A percentile compares a stretch with the other conserved stretches of the same genome.
These are phyloP conservation scores for Formica selysi DNA, from an alignment of 1,140 invertebrate species.

Conservation along the genomic window DNA sequence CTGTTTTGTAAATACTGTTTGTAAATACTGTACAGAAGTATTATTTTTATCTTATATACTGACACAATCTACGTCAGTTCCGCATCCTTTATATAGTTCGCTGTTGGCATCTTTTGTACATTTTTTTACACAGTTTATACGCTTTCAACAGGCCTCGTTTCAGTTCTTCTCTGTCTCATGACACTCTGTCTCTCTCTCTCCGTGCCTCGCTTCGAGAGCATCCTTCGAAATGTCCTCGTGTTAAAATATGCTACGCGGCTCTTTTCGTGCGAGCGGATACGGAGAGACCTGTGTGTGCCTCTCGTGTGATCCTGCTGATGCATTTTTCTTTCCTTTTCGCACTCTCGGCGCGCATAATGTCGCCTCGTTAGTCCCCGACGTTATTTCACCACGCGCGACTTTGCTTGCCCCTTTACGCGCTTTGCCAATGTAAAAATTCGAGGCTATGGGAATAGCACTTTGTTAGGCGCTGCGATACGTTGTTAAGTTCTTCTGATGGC, in stretches of 20 bases:
- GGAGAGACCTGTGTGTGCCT: constrained; percentile 29
- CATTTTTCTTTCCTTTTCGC: constrained; percentile 55
- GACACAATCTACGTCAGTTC: no score
- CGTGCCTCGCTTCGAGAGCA: constrained; percentile 35
- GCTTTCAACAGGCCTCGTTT: constrained; percentile 46
- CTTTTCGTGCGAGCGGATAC: constrained; percentile 27
- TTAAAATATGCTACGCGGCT: constrained; percentile 22
- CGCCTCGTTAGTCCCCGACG: constrained; percentile 62
- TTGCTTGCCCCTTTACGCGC: constrained; percentile 26
- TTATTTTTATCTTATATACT: background rate
- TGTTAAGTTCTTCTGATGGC: constrained; percentile 7
- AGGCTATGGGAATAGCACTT: constrained; percentile 15
- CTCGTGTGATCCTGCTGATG: constrained; percentile 60
- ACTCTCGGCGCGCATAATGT: constrained; percentile 38
- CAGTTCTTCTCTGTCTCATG: background rate
- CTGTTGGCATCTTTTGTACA: background rate
- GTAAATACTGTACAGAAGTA: background rate
- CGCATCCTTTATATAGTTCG: background rate
- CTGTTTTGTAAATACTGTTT: background rate
- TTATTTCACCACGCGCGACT: constrained; percentile 35
- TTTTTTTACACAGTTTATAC: constrained; percentile 37
- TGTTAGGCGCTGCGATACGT: constrained; percentile 14
- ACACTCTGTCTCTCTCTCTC: background rate
- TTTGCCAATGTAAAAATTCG: constrained; percentile 43
- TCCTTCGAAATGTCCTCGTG: constrained; percentile 63